A percentile compares a stretch with the other conserved stretches of the same genome.
These are phyloP conservation scores for Pteromalus puparum DNA, from an alignment of 1,140 invertebrate genomes.

Conservation along the genomic window DNA sequence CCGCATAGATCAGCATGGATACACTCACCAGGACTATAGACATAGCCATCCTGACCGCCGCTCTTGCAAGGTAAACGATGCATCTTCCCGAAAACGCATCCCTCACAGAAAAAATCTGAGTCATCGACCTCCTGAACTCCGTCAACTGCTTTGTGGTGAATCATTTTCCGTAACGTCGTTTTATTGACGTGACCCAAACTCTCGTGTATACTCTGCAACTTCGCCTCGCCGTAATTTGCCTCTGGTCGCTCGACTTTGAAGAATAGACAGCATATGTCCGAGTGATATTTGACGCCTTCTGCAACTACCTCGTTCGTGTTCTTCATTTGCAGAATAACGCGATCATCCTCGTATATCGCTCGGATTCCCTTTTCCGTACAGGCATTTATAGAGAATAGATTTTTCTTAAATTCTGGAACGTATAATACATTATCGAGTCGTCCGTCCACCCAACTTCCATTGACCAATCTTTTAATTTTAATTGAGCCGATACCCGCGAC, in stretches of 20 bases:
- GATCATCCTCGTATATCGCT: conserved; percentile 40
- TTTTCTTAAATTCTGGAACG: conserved; percentile 57
- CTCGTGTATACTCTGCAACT: conserved; percentile 19
- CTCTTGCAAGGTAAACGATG: too few species aligned
- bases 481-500: conserved; percentile 51
- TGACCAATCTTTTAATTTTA: conserved; percentile 48
- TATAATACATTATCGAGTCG: conserved; percentile 51
- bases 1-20: conserved; percentile 38
- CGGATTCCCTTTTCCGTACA: conserved; percentile 48
- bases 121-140: too few species aligned
- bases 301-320: conserved; percentile 42
- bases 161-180: too few species aligned
- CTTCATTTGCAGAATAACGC: conserved; percentile 41
- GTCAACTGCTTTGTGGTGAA: too few species aligned
- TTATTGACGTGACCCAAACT: conserved; percentile 38
- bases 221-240: conserved; percentile 1
- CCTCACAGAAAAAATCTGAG: too few species aligned
- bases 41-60: conserved; percentile 68
- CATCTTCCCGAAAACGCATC: too few species aligned
- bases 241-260: conserved; percentile 2
- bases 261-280: conserved; percentile 45
- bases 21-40: conserved; percentile 64
- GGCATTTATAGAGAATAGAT: conserved; percentile 55
- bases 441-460: conserved; percentile 51
- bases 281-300: conserved; percentile 49